Base-by-base conservation (phyloP, 2,888 invertebrate species). In the Syritta pipiens region DNA sequence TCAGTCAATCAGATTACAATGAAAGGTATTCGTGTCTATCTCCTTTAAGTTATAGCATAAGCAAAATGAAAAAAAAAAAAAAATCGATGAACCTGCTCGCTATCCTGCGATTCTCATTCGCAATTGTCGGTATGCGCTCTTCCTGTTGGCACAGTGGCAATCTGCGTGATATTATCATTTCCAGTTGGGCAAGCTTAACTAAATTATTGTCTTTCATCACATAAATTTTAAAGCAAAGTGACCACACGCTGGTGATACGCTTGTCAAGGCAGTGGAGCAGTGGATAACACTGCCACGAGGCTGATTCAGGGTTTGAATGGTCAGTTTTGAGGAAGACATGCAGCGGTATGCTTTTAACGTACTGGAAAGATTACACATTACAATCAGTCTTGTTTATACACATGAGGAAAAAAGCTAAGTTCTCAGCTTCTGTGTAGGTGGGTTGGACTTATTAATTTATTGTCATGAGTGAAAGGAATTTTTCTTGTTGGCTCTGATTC, bases 161-260 rank as follows among this genome's bases (percentile, higher is more conserved):
- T 48, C 44, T 35, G 28, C 35, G 26, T 17, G 62, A 51, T 68
- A 40, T 28, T 68, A 79, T 79, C 74, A 53, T 40, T 69, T 69
- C 17, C 37, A 65, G 40, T 63, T 65, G 68, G 60, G 63, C 30
- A 48, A 81, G 62, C 63, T 63, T 63, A 63, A 53, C 53, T 59
- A 59, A 81, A 63, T 81, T 69, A 81, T 81, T 63, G 51, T 53
- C 53, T 74, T 75, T 42, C 63, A 35, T 46, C 30, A 75, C 75
- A 81, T 81, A 75, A 53, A 81, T 81, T 81, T 75, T 51, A 65
- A 75, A 65, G 51, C 26, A 32, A 74, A 81, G 40, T 69, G 75
- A 81, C 75, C 75, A 59, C 71, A 65, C 22, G 10, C 44, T 74
- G 55, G 48, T 19, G 42, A 79, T 74, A 55, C 26, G 49, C 30